Percentiles rank a stretch among this genome's conserved stretches.
Evolutionary conservation across 2,113 vertebrate genomes (phyloP).

Genomic region (Dunckerocampus dactyliophorus): DNA sequence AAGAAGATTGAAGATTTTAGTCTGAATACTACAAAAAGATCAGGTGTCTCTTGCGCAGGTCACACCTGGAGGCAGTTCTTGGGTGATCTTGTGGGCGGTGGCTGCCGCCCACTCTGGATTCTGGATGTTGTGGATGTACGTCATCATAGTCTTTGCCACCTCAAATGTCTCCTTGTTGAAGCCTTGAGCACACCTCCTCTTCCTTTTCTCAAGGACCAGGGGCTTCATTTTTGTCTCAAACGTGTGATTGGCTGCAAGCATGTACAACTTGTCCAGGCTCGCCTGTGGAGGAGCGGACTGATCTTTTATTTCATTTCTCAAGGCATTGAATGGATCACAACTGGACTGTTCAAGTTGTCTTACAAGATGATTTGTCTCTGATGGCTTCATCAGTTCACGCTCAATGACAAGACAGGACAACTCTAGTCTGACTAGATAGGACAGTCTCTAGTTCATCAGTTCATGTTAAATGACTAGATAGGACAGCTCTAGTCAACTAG

Average conservation of each 20-base stretch:
- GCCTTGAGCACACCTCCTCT: slow-evolving; percentile 50
- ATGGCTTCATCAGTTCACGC: no score
- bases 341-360: no score
- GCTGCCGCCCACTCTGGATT: slow-evolving; percentile 89
- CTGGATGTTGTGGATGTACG: slow-evolving; percentile 82
- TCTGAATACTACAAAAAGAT: neutral
- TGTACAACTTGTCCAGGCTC: slow-evolving; percentile 86
- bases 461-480: no score
- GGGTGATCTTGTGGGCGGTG: slow-evolving; percentile 84
- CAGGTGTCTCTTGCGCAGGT: neutral
- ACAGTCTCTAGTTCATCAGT: no score
- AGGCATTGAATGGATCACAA: no score
- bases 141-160: slow-evolving; percentile 79
- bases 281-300: slow-evolving; percentile 65
- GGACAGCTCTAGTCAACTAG: no score
- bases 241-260: slow-evolving; percentile 82
- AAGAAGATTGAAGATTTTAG: slow-evolving; percentile 5
- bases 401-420: no score
- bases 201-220: slow-evolving; percentile 75
- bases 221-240: slow-evolving; percentile 89
- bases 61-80: slow-evolving; percentile 87
- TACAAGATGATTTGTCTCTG: no score
- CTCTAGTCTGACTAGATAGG: no score
- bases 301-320: neutral
- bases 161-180: slow-evolving; percentile 73